These are phyloP conservation scores for Lichenostomus cassidix DNA, from an alignment of 2,113 vertebrate genomes.

Conservation along the genomic window DNA sequence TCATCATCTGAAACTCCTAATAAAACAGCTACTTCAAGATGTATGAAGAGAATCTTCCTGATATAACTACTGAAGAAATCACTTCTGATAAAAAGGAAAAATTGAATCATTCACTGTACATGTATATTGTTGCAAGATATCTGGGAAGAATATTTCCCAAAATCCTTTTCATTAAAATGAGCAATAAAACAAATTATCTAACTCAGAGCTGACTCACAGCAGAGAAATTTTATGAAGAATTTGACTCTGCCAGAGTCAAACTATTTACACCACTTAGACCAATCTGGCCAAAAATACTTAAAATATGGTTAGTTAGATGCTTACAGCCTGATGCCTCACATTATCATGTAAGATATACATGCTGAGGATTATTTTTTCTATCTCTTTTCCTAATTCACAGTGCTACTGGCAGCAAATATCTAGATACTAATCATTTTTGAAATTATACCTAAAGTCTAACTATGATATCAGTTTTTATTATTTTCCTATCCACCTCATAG, in stretches of 20 bases:
- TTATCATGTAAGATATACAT: background rate
- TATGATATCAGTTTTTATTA: constrained; percentile 66
- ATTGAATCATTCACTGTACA: background rate
- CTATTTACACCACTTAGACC: background rate
- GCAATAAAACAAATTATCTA: constrained; percentile 6
- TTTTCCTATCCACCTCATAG: constrained; percentile 63
- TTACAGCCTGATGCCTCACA: background rate
- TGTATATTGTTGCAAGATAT: background rate
- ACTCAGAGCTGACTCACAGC: background rate
- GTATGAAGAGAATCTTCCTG: constrained; percentile 39
- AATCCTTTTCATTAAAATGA: constrained; percentile 25
- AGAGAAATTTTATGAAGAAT: background rate
- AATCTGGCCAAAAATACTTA: background rate
- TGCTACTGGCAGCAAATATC: constrained; percentile 52
- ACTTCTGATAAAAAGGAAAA: background rate
- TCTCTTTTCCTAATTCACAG: constrained; percentile 33
- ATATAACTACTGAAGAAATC: constrained; percentile 42
- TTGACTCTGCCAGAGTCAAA: background rate
- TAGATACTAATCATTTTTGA: constrained; percentile 65
- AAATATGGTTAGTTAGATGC: background rate
- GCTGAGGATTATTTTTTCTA: constrained; percentile 16
- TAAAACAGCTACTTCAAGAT: constrained; percentile 31
- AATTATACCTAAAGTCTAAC: constrained; percentile 69
- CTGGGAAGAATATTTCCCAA: background rate
- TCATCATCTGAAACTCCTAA: constrained; percentile 49